phyloP scores from a whole-genome alignment of 2,888 invertebrate genomes.

The Diaprepes abbreviatus region DNA sequence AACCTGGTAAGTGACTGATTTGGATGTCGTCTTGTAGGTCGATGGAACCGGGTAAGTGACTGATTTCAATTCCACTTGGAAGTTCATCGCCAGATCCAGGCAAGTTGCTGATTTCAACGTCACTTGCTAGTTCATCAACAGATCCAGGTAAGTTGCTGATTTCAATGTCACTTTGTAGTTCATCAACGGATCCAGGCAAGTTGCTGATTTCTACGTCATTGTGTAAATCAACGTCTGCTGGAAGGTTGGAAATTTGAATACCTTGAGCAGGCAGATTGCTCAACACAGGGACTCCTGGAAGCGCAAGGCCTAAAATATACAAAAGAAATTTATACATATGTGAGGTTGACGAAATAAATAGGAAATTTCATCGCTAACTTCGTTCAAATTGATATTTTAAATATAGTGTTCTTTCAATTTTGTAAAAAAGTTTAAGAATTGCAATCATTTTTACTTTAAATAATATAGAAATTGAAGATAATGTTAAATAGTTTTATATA shows the following conservation, averaged over 20 bases:
- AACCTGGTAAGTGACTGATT: conserved; percentile 20
- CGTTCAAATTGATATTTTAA: no score
- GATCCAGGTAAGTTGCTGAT: conserved; percentile 34
- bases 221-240: conserved; percentile 16
- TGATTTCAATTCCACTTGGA: neutral
- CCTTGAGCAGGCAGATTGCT: neutral
- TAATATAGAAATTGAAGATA: no score
- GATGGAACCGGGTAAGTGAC: conserved; percentile 16
- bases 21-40: neutral
- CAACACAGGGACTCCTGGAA: neutral
- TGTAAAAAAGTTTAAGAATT: no score
- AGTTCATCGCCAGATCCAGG: conserved; percentile 10
- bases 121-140: neutral
- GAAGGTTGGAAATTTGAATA: conserved; percentile 18
- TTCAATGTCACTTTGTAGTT: conserved; percentile 3
- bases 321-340: no score
- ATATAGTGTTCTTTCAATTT: no score
- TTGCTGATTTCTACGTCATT: conserved; percentile 28
- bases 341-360: no score
- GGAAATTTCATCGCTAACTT: no score
- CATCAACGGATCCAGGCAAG: conserved; percentile 27
- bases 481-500: no score
- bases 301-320: neutral
- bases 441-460: no score
- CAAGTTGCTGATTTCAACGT: conserved; percentile 29